Evolutionary conservation across 2,888 invertebrate species (phyloP), one percentile per base, ranked within the genome.

Genomic region (Deroplatys truncata): DNA sequence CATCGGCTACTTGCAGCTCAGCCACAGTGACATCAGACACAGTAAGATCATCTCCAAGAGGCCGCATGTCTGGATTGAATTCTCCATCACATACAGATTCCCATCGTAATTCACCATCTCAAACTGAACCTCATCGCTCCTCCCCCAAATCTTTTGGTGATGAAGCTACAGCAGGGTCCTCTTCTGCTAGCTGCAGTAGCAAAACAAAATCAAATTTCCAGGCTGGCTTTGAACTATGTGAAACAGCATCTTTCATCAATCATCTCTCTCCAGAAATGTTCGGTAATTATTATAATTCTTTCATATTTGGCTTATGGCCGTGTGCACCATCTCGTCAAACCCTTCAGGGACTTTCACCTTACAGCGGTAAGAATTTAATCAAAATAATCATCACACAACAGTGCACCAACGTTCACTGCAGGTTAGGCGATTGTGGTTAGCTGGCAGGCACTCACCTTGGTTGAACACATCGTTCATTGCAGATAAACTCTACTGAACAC

Each of bases 201-300:
- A 87, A 89, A 13, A 86, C 85, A 16, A 92, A 92, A 86, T 91
- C 92, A n/a, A 91, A 92, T 29, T 90, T 91, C 0, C 90, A 90
- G 28, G 91, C 91, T 49, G 92, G 92, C 25, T 93, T 93, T 91
- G 91, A 92, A 82, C 91, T 93, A n/a, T 91, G 92, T 88, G 94
- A 94, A 92, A 94, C 94, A 9, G 93, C 94, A 90, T 92, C 90
- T 29, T 90, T 90, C 83, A 72, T 90, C 49, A 89, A 90, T 31
- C 86, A 88, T 28, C 35, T 94, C 49, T 94, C 94, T 85, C 93
- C 94, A 72, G 93, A 94, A 88, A 92, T 94, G 91, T 94, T 94
- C 92, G 94, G 94, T 93, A 92, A 92, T 92, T 88, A 86, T 35
- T 43, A 3, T 88, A 88, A 35, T 31, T 31, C 2, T 5, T 31